These are phyloP conservation scores for Anas bernieri DNA, from an alignment of 2,797 vertebrate genomes.

Conservation along the genomic window DNA sequence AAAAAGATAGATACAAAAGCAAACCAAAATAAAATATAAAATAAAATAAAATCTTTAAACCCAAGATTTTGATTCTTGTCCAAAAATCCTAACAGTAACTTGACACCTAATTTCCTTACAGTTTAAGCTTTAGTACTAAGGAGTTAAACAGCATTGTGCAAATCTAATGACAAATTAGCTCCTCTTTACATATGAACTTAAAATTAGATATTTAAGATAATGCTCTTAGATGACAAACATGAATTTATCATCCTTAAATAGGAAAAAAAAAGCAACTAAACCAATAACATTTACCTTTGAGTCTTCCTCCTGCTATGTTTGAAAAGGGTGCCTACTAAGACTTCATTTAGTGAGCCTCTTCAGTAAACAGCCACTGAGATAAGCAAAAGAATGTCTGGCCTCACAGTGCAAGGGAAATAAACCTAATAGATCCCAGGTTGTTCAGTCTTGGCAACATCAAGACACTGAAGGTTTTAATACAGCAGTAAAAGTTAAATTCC, in stretches of 20 bases:
- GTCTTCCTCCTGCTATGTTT: not conserved
- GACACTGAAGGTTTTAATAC: not conserved
- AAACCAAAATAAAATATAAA: not conserved
- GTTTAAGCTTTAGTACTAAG: not conserved
- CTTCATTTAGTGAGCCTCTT: not conserved
- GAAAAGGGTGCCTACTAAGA: not conserved
- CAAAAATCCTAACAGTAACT: not conserved
- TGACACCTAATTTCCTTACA: not conserved
- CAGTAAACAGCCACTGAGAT: not conserved
- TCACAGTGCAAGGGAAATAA: not conserved
- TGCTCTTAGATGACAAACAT: not conserved
- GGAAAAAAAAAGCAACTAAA: not conserved
- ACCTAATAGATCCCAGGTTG: fast-evolving
- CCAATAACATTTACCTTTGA: not conserved
- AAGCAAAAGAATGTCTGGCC: not conserved
- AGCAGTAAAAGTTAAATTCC: not conserved
- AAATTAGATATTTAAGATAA: not conserved
- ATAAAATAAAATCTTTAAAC: too few relatives aligned
- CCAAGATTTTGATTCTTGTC: too few relatives aligned
- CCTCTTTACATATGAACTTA: not conserved
- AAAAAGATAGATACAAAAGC: not conserved
- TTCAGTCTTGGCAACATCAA: not conserved
- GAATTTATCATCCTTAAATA: not conserved
- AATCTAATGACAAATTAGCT: not conserved
- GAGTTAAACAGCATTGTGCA: not conserved